Evolutionary conservation across 1,140 invertebrate genomes (phyloP).

Genomic region (Cryptotermes secundus): DNA sequence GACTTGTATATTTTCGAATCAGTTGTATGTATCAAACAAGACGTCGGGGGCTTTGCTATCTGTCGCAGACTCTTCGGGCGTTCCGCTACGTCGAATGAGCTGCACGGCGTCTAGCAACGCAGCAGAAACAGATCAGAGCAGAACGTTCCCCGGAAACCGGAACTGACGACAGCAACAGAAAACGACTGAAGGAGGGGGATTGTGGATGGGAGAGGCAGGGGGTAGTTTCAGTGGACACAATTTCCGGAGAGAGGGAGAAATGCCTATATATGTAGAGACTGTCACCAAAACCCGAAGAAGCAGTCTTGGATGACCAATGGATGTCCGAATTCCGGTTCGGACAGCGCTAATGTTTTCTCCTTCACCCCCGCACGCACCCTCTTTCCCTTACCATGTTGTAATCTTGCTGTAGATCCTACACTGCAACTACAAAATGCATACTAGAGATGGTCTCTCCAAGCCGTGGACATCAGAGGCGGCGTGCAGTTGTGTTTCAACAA

Average conservation of each 20-base stretch:
- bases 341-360: not conserved
- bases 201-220: not conserved
- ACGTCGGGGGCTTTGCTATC: too few species aligned
- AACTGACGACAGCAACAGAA: slow-evolving; percentile 31
- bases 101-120: too few species aligned
- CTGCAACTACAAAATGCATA: not conserved
- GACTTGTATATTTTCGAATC: too few species aligned
- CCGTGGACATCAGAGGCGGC: too few species aligned
- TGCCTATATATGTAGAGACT: not conserved
- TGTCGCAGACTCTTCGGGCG: too few species aligned
- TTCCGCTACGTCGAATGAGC: too few species aligned
- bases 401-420: not conserved
- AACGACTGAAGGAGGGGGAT: not conserved
- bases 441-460: too few species aligned
- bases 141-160: slow-evolving; percentile 32
- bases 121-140: not conserved
- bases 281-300: slow-evolving; percentile 19
- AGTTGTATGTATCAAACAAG: too few species aligned
- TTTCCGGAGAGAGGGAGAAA: slow-evolving; percentile 29
- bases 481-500: too few species aligned
- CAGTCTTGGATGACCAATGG: slow-evolving; percentile 34
- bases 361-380: not conserved
- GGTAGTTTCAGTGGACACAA: slow-evolving; percentile 28
- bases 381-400: not conserved
- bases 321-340: slow-evolving; percentile 30